phyloP scores from a whole-genome alignment of 1,140 invertebrate species.

The Monomorium pharaonis region DNA sequence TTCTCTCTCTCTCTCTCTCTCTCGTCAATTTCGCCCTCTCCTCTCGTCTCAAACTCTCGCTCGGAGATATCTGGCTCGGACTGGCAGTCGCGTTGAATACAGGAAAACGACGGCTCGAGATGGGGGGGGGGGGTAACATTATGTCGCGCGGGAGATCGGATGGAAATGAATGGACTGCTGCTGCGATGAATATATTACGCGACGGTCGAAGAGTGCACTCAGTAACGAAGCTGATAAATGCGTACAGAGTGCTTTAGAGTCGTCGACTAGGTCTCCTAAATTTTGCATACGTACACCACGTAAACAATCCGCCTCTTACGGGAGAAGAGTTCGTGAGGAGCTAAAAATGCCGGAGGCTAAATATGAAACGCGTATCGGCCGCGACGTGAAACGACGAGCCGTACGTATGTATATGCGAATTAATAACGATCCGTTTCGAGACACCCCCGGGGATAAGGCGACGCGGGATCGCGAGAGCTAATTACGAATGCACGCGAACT shows the following conservation, averaged over 20 bases:
- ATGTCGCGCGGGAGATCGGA: conserved; percentile 25
- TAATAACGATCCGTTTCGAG: conserved; percentile 19
- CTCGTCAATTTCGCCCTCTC: conserved; percentile 37
- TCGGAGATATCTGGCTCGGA: conserved; percentile 35
- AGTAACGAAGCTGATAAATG: conserved; percentile 42
- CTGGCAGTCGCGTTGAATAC: conserved; percentile 46
- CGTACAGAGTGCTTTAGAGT: not conserved
- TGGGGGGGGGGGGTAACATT: not conserved
- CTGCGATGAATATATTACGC: conserved; percentile 44
- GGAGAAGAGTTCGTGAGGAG: not conserved
- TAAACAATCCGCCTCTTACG: conserved; percentile 9
- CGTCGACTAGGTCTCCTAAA: not conserved
- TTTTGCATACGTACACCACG: not conserved
- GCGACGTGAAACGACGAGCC: not conserved
- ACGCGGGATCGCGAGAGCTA: not conserved
- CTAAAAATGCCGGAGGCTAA: not conserved
- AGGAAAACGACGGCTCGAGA: conserved; percentile 32
- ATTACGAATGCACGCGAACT: conserved; percentile 29
- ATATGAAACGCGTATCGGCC: not conserved
- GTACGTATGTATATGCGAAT: not conserved
- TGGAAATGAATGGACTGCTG: conserved; percentile 26
- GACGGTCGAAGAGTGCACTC: conserved; percentile 13
- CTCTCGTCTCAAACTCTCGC: not conserved
- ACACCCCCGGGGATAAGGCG: not conserved
- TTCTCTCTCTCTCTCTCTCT: no score